phyloP scores from a whole-genome alignment of 2,888 invertebrate species.

The Notodonta ziczac region DNA sequence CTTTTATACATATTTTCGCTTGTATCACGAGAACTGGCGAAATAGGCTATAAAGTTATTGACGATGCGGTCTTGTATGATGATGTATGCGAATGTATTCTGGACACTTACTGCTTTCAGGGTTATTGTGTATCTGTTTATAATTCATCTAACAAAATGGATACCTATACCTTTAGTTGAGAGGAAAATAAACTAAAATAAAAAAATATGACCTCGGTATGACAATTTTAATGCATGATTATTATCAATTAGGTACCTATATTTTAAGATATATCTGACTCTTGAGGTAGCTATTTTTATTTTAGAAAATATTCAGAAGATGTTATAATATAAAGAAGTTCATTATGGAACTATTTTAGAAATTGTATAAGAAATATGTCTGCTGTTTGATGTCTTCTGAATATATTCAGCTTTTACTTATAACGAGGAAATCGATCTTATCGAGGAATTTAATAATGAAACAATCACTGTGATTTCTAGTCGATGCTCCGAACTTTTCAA shows the following conservation, averaged over 20 bases:
- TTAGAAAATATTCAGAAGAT: neutral
- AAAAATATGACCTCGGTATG: too few relatives aligned
- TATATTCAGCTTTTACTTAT: conserved; percentile 11
- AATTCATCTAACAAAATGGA: too few relatives aligned
- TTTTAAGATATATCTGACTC: too few relatives aligned
- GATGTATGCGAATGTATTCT: conserved; percentile 23
- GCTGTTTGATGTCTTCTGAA: conserved; percentile 7
- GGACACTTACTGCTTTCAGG: conserved; percentile 13
- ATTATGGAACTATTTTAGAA: neutral
- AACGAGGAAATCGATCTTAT: conserved; percentile 7
- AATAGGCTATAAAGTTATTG: conserved; percentile 38
- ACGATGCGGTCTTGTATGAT: conserved; percentile 34
- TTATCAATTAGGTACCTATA: too few relatives aligned
- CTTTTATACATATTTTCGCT: conserved; percentile 43
- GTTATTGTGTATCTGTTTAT: neutral
- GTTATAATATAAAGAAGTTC: neutral
- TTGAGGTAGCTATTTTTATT: too few relatives aligned
- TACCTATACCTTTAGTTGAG: too few relatives aligned
- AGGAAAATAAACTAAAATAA: too few relatives aligned
- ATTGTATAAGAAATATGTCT: neutral
- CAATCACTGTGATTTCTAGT: conserved; percentile 76
- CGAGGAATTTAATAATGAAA: conserved; percentile 38
- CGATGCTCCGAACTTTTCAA: conserved; percentile 63
- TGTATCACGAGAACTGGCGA: conserved; percentile 41
- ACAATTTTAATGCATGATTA: too few relatives aligned